Evolutionary conservation across 1,140 invertebrate species (phyloP).

Genomic region (Eupristina koningsbergeri): DNA sequence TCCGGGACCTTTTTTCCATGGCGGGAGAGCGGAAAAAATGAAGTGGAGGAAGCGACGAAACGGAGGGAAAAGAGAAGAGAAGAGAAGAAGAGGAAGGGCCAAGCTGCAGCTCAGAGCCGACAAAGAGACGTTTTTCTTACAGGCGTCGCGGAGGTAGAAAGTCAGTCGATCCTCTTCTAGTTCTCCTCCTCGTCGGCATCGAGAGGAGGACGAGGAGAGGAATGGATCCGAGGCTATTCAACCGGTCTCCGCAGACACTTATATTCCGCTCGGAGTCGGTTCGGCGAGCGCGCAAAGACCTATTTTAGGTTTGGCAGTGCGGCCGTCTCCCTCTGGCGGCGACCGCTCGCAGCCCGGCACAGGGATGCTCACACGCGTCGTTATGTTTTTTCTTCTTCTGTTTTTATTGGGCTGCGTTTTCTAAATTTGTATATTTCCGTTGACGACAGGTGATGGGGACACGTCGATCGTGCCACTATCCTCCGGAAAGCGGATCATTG

Average conservation of each 20-base stretch:
- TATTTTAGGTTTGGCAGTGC: slow-evolving; percentile 4
- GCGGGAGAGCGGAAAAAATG: slow-evolving; percentile 29
- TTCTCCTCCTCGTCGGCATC: not conserved
- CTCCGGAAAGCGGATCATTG: not conserved
- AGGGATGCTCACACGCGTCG: not conserved
- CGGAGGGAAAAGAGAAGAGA: slow-evolving; percentile 43
- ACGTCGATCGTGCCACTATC: not conserved
- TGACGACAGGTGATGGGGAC: not conserved
- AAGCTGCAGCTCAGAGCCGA: slow-evolving; percentile 55
- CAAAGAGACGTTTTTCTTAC: slow-evolving; percentile 59
- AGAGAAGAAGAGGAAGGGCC: slow-evolving; percentile 43
- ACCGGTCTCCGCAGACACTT: slow-evolving; percentile 12
- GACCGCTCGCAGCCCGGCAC: not conserved
- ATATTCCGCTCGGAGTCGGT: not conserved
- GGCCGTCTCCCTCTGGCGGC: not conserved
- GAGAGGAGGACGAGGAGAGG: not conserved
- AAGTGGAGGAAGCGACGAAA: slow-evolving; percentile 31
- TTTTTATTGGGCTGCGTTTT: not conserved
- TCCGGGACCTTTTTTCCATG: not conserved
- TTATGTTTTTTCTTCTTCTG: not conserved
- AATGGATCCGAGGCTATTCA: slow-evolving; percentile 29
- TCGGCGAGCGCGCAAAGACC: not conserved
- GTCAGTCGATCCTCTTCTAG: not conserved
- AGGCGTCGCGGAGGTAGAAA: slow-evolving; percentile 8
- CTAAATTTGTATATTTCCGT: slow-evolving; percentile 6